Evolutionary conservation across 2,113 vertebrate genomes (phyloP).

Genomic region (Leptobrachium leishanense): DNA sequence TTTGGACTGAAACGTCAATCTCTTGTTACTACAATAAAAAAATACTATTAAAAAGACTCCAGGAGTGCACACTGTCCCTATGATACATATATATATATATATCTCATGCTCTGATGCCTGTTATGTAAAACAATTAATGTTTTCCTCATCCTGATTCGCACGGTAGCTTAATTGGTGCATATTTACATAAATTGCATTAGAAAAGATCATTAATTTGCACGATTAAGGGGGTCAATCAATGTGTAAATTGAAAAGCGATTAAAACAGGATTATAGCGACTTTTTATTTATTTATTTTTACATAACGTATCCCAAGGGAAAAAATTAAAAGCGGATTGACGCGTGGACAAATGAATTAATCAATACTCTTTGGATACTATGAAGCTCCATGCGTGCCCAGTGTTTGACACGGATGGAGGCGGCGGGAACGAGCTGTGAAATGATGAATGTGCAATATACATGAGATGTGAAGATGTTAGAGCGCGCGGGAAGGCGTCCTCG

Average conservation of each 20-base stretch:
- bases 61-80: too few relatives aligned
- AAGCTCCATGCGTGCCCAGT: conserved; percentile 5
- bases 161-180: too few relatives aligned
- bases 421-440: not conserved
- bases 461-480: conserved; percentile 27
- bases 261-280: not conserved
- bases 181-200: too few relatives aligned
- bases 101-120: too few relatives aligned
- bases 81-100: too few relatives aligned
- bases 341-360: conserved; percentile 14
- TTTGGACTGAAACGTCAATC: too few relatives aligned
- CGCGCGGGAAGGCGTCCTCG: conserved; percentile 15
- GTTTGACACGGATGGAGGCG: not conserved
- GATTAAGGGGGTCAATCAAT: not conserved
- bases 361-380: not conserved
- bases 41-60: too few relatives aligned
- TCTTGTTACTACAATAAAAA: too few relatives aligned
- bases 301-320: not conserved
- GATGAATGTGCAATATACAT: conserved; percentile 37
- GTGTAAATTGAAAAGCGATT: not conserved
- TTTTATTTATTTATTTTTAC: too few relatives aligned
- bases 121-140: too few relatives aligned
- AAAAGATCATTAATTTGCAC: too few relatives aligned
- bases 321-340: not conserved
- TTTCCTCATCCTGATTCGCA: too few relatives aligned